Evolutionary conservation across 2,797 vertebrate species (phyloP), one percentile per base, ranked within the genome.

Genomic region (Mycteria americana): DNA sequence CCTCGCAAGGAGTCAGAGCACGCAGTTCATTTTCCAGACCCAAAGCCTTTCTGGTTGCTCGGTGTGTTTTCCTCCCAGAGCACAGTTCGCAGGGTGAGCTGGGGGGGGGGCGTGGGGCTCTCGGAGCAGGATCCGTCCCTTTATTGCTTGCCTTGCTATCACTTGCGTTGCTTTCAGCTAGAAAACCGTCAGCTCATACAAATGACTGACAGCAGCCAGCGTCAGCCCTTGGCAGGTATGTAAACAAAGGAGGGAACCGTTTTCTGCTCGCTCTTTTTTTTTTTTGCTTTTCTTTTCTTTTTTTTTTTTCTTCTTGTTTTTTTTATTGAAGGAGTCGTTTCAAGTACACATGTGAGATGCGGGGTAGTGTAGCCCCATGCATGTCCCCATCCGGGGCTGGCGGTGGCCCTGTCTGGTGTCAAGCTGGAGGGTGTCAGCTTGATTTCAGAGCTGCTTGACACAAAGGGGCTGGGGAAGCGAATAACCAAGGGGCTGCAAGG

Each of bases 141-240:
- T 63, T 76, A 60, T 82, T 74, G 18, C 86, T 96, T 91, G 93
- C 86, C 64, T 89, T 91, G 90, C 90, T 68, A 30, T 83, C 0
- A 3, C 84, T 74, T 63, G 57, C 21, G 48, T 92, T 95, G 95
- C 95, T 92, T 80, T 95, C 3, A 21, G 91, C 89, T 95, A 95
- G 89, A 64, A 92, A 93, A 62, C 78, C 6, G 0, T 95, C 94
- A 91, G 80, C 90, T 89, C 90, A 35, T 89, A 85, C 88, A 80
- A 70, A 92, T 95, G 94, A 97, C 90, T 94, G 97, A 94, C 90
- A 96, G 94, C 95, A 96, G 92, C 87, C 93, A 89, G 75, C 10
- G 5, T 80, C 94, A 93, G 93, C 96, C 94, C 50, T 85, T 95
- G 94, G 96, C 96, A 95, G 96, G 96, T 96, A 82, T 95, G 94